Base-by-base conservation (phyloP, 2,113 vertebrate genomes). In the Dascyllus trimaculatus region DNA sequence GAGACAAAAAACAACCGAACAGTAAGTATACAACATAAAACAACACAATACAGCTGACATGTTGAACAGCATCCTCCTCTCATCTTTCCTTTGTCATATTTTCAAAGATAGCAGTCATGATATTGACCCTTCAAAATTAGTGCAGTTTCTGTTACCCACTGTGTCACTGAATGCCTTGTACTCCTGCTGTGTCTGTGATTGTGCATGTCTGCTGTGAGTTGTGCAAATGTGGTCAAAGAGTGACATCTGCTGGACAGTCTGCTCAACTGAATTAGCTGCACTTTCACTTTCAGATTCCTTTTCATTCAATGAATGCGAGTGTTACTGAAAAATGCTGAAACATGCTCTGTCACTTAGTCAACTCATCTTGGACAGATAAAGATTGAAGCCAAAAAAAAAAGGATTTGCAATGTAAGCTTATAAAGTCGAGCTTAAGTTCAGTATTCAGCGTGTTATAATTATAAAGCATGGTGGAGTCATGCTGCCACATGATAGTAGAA, bases 201-300 rank as follows among this genome's bases (percentile, higher is more conserved):
- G 11, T 60, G 22, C 11, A 0, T 48, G n/a, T 38, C 0, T 43
- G 18, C 19, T n/a, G 17, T 1, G 32, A 35, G 32, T 35, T 14
- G 6, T 60, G 8, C 57, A 2, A 35, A 54, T 7, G 11, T 40
- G 11, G 22, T 80, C 18, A 48, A 19, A 85, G 68, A 75, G 77
- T 3, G 83, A 61, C 90, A 78, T 86, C 91, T 93, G 73, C 81
- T 91, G 89, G 84, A 7, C 21, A 68, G 49, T 29, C 10, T 8
- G 54, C 21, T 26, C 11, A 2, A 35, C 40, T 63, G 2, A 2
- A 15, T 46, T 49, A 63, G 8, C 13, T 25, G 29, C 43, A 35
- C 8, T 15, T 10, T 32, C 19, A 10, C 21, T 48, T 18, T 52
- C 22, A 52, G 10, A 19, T 21, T 22, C 19, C 19, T 7, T 29